These are phyloP conservation scores for Caretta caretta DNA, from an alignment of 2,113 vertebrate genomes.

Conservation along the genomic window DNA sequence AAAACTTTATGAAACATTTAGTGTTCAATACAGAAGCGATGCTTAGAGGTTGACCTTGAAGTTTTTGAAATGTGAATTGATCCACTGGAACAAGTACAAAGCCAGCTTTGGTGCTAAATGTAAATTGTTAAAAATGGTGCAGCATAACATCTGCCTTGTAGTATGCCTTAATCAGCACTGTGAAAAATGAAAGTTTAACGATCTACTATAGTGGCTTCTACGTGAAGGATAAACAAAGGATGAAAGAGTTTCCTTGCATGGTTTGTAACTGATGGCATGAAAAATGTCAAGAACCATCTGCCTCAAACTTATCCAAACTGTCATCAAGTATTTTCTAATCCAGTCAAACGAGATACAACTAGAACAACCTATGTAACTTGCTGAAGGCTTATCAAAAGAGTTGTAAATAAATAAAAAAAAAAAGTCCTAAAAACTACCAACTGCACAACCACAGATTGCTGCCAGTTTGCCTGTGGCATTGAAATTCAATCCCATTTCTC, in stretches of 20 bases:
- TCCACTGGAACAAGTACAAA: constrained; percentile 81
- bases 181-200: constrained; percentile 92
- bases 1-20: constrained; percentile 76
- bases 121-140: constrained; percentile 81
- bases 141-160: constrained; percentile 86
- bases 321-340: constrained; percentile 94
- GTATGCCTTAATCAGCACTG: constrained; percentile 83
- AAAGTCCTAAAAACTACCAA: constrained; percentile 51
- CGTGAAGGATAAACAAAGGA: constrained; percentile 90
- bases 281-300: constrained; percentile 94
- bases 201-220: constrained; percentile 83
- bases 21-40: constrained; percentile 65
- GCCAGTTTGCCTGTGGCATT: constrained; percentile 84
- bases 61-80: constrained; percentile 77
- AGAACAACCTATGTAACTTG: constrained; percentile 87
- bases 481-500: constrained; percentile 84
- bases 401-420: constrained; percentile 76
- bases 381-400: constrained; percentile 88
- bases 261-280: constrained; percentile 93
- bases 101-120: constrained; percentile 80
- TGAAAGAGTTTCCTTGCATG: constrained; percentile 88
- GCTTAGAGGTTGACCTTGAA: constrained; percentile 78
- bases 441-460: constrained; percentile 81
- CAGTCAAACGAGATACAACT: constrained; percentile 88
- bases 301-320: constrained; percentile 91